Evolutionary conservation across 2,113 vertebrate genomes (phyloP).

Genomic region (Heterochromis multidens): DNA sequence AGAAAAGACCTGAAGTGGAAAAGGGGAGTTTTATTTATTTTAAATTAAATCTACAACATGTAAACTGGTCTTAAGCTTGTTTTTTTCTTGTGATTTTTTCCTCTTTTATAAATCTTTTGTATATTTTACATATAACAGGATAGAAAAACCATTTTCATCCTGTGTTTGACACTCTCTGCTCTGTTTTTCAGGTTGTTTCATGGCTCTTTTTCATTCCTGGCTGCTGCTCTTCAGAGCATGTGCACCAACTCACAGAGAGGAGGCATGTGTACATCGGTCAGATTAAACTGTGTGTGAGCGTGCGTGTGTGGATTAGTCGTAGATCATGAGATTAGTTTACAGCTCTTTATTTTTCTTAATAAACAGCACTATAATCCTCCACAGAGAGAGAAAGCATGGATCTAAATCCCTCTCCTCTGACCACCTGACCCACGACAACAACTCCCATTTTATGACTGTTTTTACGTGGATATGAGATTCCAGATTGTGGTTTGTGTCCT

Average conservation of each 20-base stretch:
- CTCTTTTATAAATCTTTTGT: too few relatives aligned
- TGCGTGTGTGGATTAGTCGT: slow-evolving; percentile 20
- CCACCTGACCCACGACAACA: background rate
- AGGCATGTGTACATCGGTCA: background rate
- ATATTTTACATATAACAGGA: too few relatives aligned
- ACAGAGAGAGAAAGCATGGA: background rate
- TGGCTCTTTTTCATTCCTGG: background rate
- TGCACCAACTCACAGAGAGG: background rate
- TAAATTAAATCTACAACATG: background rate
- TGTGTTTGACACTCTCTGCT: too few relatives aligned
- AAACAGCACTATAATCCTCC: slow-evolving; percentile 28
- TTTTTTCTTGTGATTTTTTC: background rate
- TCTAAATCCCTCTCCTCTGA: background rate
- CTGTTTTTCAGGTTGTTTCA: background rate
- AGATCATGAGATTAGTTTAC: slow-evolving; percentile 29
- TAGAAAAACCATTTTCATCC: too few relatives aligned
- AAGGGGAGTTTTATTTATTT: background rate
- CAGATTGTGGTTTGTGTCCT: background rate
- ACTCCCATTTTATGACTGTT: background rate
- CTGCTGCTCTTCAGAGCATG: slow-evolving; percentile 12
- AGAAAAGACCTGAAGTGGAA: background rate
- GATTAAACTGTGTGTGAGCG: background rate
- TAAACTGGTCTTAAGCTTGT: background rate
- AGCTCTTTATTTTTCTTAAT: background rate
- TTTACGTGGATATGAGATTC: background rate